phyloP scores from a whole-genome alignment of 2,888 invertebrate species.

The Atethmia centrago region DNA sequence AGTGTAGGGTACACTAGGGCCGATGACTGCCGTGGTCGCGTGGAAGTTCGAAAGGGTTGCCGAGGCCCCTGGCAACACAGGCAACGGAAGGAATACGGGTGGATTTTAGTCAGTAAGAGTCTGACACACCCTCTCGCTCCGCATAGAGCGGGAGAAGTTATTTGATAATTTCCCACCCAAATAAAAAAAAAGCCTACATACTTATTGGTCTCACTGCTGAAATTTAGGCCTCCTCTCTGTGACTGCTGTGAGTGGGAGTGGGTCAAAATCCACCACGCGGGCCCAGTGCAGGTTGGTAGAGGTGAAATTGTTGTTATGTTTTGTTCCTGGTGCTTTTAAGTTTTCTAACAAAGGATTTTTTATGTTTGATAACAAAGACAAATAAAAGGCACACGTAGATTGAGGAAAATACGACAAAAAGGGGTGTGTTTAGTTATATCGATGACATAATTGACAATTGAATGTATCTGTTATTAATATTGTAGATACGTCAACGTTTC shows the following conservation, averaged over 20 bases:
- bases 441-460: constrained; percentile 20
- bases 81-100: too few relatives aligned
- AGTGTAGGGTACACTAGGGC: too few relatives aligned
- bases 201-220: too few relatives aligned
- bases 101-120: too few relatives aligned
- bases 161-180: too few relatives aligned
- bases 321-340: not conserved
- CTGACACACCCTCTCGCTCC: too few relatives aligned
- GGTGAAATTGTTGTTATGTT: not conserved
- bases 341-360: not conserved
- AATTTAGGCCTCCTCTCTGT: not conserved
- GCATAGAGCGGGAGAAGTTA: too few relatives aligned
- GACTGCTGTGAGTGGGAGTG: too few relatives aligned
- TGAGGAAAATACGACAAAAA: constrained; percentile 19
- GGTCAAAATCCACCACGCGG: not conserved
- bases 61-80: too few relatives aligned
- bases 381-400: not conserved
- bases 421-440: constrained; percentile 38
- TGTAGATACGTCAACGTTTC: constrained; percentile 14
- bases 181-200: too few relatives aligned
- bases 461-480: constrained; percentile 12
- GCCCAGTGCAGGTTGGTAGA: not conserved
- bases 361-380: not conserved
- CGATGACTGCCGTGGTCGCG: too few relatives aligned
- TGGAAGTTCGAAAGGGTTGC: too few relatives aligned